A percentile compares a stretch with the other conserved stretches of the same genome.
phyloP scores from a whole-genome alignment of 1,140 invertebrate species.

The Belonocnema kinseyi region DNA sequence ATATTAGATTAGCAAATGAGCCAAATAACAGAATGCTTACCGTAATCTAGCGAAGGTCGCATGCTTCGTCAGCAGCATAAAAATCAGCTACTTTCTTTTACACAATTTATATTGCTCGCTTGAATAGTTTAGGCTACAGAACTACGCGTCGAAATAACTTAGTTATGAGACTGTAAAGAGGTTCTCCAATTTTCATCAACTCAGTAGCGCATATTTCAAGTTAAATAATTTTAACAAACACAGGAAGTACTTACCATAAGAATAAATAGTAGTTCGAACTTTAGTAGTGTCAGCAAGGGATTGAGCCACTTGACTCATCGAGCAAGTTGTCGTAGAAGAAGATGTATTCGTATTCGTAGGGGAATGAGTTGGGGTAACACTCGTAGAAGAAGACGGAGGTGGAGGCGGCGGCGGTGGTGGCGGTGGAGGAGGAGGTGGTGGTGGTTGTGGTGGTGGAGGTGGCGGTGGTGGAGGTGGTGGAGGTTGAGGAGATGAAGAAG shows the following conservation, averaged over 20 bases:
- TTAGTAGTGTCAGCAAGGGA: slow-evolving; percentile 32
- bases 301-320: slow-evolving; percentile 46
- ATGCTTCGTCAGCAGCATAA: no score
- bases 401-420: slow-evolving; percentile 53
- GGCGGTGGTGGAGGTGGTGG: slow-evolving; percentile 51
- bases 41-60: no score
- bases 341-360: slow-evolving; percentile 40
- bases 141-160: no score
- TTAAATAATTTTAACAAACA: slow-evolving; percentile 16
- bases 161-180: no score
- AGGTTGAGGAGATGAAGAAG: slow-evolving; percentile 61
- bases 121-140: no score
- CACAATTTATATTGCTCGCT: no score
- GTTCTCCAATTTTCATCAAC: no score
- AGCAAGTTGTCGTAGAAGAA: slow-evolving; percentile 39
- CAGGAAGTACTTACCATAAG: slow-evolving; percentile 54
- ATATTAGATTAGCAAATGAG: no score
- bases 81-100: no score
- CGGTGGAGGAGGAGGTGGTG: slow-evolving; percentile 60
- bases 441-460: slow-evolving; percentile 58
- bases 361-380: slow-evolving; percentile 51
- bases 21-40: no score
- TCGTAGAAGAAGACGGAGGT: slow-evolving; percentile 48
- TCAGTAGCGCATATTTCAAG: no score
- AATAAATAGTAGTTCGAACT: slow-evolving; percentile 44